Evolutionary conservation across 2,888 invertebrate species (phyloP).

Genomic region (Nemoura dubitans): DNA sequence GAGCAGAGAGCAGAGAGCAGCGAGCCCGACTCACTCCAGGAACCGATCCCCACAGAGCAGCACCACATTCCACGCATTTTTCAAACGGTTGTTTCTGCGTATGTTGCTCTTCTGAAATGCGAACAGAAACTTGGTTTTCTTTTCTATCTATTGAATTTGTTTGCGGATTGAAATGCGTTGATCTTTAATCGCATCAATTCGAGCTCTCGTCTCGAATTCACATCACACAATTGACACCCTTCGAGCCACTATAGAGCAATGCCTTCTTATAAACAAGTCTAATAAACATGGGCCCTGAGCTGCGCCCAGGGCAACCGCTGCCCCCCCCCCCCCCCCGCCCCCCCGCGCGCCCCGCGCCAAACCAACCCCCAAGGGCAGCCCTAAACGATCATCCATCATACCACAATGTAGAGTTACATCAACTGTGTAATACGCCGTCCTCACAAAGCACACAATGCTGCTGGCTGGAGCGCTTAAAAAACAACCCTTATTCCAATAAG

Average conservation of each 20-base stretch:
- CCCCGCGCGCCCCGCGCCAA: not conserved
- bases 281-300: not conserved
- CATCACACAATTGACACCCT: not conserved
- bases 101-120: not conserved
- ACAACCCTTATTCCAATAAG: not conserved
- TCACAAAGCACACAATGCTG: not conserved
- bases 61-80: not conserved
- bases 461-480: not conserved
- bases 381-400: not conserved
- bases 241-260: not conserved
- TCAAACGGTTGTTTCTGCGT: not conserved
- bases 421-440: not conserved
- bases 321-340: not conserved
- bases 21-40: too few relatives aligned
- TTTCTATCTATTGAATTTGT: not conserved
- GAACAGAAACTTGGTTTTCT: not conserved
- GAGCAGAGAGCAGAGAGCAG: too few relatives aligned
- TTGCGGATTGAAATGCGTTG: not conserved
- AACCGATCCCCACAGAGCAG: not conserved
- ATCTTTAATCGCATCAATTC: not conserved
- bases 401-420: not conserved
- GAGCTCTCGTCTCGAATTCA: not conserved
- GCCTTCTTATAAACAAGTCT: not conserved
- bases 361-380: not conserved
- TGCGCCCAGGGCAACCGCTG: not conserved